Percentiles rank a stretch among this genome's conserved stretches.
Conservation (phyloP, 2,797 vertebrate genomes). For the Gymnocypris eckloni region DNA sequence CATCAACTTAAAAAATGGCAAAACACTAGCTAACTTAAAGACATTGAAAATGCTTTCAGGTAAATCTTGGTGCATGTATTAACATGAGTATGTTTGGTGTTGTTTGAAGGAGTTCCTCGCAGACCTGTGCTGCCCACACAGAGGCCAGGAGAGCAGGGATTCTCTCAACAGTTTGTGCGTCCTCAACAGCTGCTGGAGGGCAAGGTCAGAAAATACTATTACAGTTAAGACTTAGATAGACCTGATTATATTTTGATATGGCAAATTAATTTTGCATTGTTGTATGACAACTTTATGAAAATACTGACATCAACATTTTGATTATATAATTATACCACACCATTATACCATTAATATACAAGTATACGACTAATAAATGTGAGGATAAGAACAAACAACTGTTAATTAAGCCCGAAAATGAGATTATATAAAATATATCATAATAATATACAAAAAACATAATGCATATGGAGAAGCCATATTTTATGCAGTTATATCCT, state of each 20-base stretch:
- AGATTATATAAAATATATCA: background rate
- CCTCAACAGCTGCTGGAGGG: constrained; percentile 81
- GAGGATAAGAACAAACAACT: background rate
- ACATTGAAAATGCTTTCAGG: background rate
- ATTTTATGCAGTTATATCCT: background rate
- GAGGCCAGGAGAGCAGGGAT: constrained; percentile 70
- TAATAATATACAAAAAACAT: background rate
- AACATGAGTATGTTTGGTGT: constrained; percentile 2
- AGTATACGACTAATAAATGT: background rate
- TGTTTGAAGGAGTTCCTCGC: constrained; percentile 61
- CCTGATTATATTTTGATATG: background rate
- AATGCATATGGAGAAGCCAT: background rate
- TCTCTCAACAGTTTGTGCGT: constrained; percentile 76
- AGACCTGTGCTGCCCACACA: constrained; percentile 68
- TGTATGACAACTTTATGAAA: background rate
- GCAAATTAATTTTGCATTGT: background rate
- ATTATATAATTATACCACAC: background rate
- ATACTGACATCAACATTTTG: background rate
- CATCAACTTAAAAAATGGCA: background rate
- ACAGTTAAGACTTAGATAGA: background rate
- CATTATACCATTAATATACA: background rate
- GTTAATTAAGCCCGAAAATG: background rate
- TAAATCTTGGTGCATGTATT: background rate
- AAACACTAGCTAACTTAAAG: background rate
- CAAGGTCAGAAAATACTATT: constrained; percentile 67